Conservation (phyloP, 2,797 vertebrate species). For the Etheostoma perlongum region DNA sequence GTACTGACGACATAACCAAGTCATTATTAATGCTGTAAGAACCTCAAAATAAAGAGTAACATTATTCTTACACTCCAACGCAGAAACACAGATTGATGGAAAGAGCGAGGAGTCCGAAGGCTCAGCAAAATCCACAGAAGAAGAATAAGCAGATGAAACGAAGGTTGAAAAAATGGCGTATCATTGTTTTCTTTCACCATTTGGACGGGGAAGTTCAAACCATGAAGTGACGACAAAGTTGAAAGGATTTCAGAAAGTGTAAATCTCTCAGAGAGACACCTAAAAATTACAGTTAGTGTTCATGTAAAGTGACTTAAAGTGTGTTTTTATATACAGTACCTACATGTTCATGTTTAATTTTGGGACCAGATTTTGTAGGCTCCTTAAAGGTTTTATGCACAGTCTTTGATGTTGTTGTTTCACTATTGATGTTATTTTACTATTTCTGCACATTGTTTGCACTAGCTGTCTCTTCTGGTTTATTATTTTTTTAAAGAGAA, state of each 20-base stretch:
- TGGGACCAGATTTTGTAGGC: conserved; percentile 43
- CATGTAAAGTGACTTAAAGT: conserved; percentile 7
- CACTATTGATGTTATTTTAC: conserved; percentile 12
- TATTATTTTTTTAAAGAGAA: conserved; percentile 14
- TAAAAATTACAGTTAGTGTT: conserved; percentile 13
- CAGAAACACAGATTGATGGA: conserved; percentile 19
- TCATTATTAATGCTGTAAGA: background rate
- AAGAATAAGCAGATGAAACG: conserved; percentile 29
- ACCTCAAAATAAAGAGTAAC: conserved; percentile 1
- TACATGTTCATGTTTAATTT: conserved; percentile 48
- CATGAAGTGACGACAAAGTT: background rate
- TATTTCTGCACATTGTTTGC: conserved; percentile 28
- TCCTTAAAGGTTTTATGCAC: conserved; percentile 30
- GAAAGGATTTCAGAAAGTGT: conserved; percentile 5
- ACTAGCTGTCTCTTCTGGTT: background rate
- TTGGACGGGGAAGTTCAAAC: background rate
- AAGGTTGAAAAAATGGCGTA: background rate
- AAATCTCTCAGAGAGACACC: background rate
- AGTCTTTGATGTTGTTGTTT: conserved; percentile 19
- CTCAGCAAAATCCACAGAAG: conserved; percentile 41
- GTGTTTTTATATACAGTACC: conserved; percentile 45
- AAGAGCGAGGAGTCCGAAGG: conserved; percentile 1
- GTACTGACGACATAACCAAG: conserved; percentile 12
- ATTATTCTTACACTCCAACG: conserved; percentile 13
- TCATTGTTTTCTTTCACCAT: background rate